Base-by-base conservation (phyloP, 2,113 vertebrate species). In the Bambusicola thoracicus region DNA sequence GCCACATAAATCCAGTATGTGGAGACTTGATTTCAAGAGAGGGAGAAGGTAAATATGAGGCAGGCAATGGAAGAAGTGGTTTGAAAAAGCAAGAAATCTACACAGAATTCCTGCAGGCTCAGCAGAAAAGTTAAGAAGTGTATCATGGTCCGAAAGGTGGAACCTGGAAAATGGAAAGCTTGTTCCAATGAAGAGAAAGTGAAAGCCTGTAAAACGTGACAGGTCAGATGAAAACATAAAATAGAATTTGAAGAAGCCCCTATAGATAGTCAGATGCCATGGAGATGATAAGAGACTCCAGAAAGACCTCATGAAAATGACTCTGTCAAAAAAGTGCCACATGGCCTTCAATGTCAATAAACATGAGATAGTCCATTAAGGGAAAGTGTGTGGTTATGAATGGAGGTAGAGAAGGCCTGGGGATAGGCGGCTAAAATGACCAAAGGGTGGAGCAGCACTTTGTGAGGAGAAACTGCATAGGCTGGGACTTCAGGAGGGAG, bases 261-360 rank as follows among this genome's bases (percentile, higher is more conserved):
- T 91, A 51, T 55, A 56, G 41, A 61, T 75, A 75, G 61, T 67
- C 34, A 67, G 13, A 56, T 59, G 51, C 49, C 65, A 51, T 1
- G 2, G 2, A 3, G 46, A 59, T 32, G 29, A 34, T 88, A 79
- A 95, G 22, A 46, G 70, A 63, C 79, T 88, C 72, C 88, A 92
- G 87, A 75, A 84, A 84, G 56, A 85, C 46, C 73, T 90, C 90
- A 46, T 93, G 81, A 93, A 96, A 93, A 83, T 88, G 76, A 36
- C 59, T 89, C 55, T 83, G 59, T 81, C 61, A 81, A 49, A 87
- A 85, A 34, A 0, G 0, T 20, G 72, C 6, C 61, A 70, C 25
- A 43, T 0, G 1, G 81, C 32, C 61, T 59, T 40, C 81, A 66
- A 12, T 1, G 0, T 43, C 73, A 90, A 72, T 75, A 93, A 85